A percentile compares a stretch with the other conserved stretches of the same genome.
These are phyloP conservation scores for Gymnothorax javanicus DNA, from an alignment of 2,797 vertebrate genomes.

Conservation along the genomic window DNA sequence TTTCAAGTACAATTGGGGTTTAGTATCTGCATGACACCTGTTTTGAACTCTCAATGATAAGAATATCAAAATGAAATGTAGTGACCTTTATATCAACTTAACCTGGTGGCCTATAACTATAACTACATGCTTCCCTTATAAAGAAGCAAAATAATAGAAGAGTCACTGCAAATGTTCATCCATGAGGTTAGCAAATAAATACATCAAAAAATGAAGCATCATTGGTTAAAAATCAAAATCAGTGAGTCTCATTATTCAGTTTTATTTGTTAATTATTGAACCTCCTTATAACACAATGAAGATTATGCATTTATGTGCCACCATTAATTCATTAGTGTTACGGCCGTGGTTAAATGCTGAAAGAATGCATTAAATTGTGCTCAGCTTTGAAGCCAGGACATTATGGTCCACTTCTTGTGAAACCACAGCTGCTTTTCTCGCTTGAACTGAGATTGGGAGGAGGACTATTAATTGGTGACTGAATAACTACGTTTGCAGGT, in stretches of 20 bases:
- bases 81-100: background rate
- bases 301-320: background rate
- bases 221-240: slow-evolving; percentile 18
- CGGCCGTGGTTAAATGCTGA: background rate
- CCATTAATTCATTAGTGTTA: background rate
- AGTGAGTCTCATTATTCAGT: background rate
- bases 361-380: background rate
- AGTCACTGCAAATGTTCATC: background rate
- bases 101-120: background rate
- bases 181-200: slow-evolving; percentile 11
- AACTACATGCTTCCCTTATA: background rate
- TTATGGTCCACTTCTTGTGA: background rate
- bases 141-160: background rate
- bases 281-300: background rate
- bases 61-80: background rate
- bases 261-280: background rate
- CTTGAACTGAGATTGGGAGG: background rate
- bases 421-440: background rate
- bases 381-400: background rate
- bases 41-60: background rate
- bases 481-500: background rate
- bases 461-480: background rate
- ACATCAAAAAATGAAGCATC: slow-evolving; percentile 6
- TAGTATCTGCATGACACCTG: background rate
- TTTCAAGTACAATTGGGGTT: background rate